Evolutionary conservation across 2,888 invertebrate genomes (phyloP).

Genomic region (Lissonota sp.): DNA sequence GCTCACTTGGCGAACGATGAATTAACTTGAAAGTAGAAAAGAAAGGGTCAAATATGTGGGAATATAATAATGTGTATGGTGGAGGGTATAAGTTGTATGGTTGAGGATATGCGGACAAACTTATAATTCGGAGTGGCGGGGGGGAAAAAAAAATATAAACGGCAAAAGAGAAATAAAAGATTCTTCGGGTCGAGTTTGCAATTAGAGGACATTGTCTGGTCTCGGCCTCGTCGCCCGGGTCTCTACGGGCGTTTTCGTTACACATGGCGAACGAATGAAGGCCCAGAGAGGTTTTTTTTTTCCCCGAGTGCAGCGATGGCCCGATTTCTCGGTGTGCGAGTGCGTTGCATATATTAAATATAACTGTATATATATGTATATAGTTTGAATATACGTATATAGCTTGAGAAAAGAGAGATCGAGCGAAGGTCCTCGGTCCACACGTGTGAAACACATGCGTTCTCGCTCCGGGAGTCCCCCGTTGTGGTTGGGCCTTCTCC

Average conservation of each 20-base stretch:
- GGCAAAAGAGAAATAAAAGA: background rate
- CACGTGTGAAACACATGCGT: constrained; percentile 75
- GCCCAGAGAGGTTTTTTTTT: constrained; percentile 60
- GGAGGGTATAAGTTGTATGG: constrained; percentile 12
- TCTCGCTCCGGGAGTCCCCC: constrained; percentile 74
- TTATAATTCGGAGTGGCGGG: constrained; percentile 9
- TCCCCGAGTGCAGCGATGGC: constrained; percentile 50
- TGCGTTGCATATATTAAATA: constrained; percentile 34
- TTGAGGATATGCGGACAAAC: constrained; percentile 50
- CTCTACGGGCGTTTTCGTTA: constrained; percentile 33
- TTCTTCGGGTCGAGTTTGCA: constrained; percentile 54
- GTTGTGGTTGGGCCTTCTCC: constrained; percentile 33
- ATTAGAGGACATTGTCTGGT: constrained; percentile 68
- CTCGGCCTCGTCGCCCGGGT: constrained; percentile 14
- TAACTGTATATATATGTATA: background rate
- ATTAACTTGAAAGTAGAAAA: constrained; percentile 45
- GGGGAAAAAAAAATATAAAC: background rate
- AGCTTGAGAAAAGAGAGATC: constrained; percentile 31
- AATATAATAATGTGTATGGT: constrained; percentile 34
- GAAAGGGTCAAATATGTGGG: constrained; percentile 32
- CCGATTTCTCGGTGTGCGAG: constrained; percentile 47
- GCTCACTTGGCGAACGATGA: background rate
- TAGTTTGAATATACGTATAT: background rate
- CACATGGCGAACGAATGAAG: constrained; percentile 54
- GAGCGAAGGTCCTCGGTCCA: constrained; percentile 42